Evolutionary conservation across 2,113 vertebrate species (phyloP), one percentile per base, ranked within the genome.

Genomic region (Atrichornis clamosus): DNA sequence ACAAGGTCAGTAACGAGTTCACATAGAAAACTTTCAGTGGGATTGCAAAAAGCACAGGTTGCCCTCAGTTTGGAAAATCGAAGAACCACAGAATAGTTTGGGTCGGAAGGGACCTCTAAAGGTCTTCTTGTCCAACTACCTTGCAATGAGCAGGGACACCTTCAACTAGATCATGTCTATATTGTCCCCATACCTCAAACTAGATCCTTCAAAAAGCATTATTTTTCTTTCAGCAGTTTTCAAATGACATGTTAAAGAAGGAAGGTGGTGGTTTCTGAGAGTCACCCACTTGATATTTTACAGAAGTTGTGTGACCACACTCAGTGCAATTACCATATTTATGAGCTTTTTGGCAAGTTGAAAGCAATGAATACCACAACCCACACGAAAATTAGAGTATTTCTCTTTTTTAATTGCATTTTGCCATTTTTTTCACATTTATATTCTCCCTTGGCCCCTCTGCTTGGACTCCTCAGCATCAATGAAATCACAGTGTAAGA

Each of bases 251-350:
- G 7, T 5, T 17, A 13, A 75, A 77, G 39, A 64, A 55, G 18
- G 47, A 44, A 75, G 7, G 19, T 7, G 15, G 1, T 24, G 78
- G 30, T 59, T 64, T 32, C 27, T 37, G 37, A 32, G 26, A 62
- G 35, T 39, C 39, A 15, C 15, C 24, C 42, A 8, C 21, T 44
- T 0, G 0, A 30, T 15, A 37, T 6, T 42, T 60, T 67, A 35
- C 16, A 37, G 27, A 80, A 93, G 39, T 6, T 19, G 3, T 1
- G 2, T 27, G 35, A 35, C 11, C 1, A 2, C 11, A 42, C 7
- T 70, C 27, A 14, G 7, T 7, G 19, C 12, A 42, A 22, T 60
- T 39, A 33, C 20, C 1, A 0, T 33, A 35, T 67, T 90, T 50
- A 49, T 28, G 62, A 50, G 7, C 17, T 41, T 59, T 75, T 65